Evolutionary conservation across 1,140 invertebrate genomes (phyloP).

Genomic region (Drosophila malerkotliana): DNA sequence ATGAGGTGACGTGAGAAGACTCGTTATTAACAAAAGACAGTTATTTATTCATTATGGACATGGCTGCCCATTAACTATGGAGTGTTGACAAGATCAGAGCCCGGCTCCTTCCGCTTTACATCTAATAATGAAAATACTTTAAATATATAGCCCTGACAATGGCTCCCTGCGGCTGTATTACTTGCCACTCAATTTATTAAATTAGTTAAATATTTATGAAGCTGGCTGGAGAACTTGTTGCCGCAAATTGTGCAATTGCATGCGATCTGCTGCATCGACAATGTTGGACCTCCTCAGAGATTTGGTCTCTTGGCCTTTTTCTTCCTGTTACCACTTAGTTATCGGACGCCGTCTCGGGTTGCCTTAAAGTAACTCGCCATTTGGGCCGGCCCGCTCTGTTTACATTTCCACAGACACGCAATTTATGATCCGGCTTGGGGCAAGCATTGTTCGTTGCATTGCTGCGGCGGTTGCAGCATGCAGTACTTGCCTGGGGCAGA

Average conservation of each 20-base stretch:
- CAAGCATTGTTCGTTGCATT: slow-evolving; percentile 34
- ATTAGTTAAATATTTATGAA: slow-evolving; percentile 50
- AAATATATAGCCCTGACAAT: slow-evolving; percentile 8
- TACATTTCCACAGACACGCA: slow-evolving; percentile 49
- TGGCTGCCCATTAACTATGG: slow-evolving; percentile 18
- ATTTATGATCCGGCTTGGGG: slow-evolving; percentile 40
- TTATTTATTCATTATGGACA: slow-evolving; percentile 11
- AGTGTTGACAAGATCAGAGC: slow-evolving; percentile 33
- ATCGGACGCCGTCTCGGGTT: slow-evolving; percentile 29
- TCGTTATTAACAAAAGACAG: background rate
- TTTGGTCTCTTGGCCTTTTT: slow-evolving; percentile 3
- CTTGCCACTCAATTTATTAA: slow-evolving; percentile 52
- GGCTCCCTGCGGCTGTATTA: slow-evolving; percentile 11
- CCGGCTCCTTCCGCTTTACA: slow-evolving; percentile 10
- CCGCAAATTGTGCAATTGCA: slow-evolving; percentile 40
- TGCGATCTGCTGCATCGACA: slow-evolving; percentile 23
- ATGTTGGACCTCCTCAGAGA: slow-evolving; percentile 43
- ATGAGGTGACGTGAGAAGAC: background rate
- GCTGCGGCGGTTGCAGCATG: slow-evolving; percentile 7
- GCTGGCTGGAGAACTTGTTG: slow-evolving; percentile 27
- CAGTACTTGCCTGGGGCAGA: slow-evolving; percentile 20
- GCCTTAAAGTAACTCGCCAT: slow-evolving; percentile 5
- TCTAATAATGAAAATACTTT: slow-evolving; percentile 25
- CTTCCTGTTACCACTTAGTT: slow-evolving; percentile 33
- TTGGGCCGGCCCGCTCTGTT: slow-evolving; percentile 10